Evolutionary conservation across 92 coral and sea anemone species (phyloP).

Genomic region (Siderastrea siderea): DNA sequence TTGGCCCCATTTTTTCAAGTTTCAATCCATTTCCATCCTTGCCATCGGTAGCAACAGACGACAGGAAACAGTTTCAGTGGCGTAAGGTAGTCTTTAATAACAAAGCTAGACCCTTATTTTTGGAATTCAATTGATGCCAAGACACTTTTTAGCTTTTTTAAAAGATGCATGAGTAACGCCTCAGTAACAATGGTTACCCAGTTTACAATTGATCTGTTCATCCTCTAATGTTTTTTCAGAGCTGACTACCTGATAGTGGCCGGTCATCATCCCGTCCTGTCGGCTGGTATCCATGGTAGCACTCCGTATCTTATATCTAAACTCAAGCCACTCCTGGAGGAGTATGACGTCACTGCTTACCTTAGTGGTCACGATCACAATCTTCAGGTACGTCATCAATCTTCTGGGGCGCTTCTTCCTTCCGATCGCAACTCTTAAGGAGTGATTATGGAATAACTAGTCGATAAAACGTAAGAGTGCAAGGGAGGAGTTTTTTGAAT

Average conservation of each 20-base stretch:
- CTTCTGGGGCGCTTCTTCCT: not conserved
- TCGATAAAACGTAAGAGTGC: too few relatives aligned
- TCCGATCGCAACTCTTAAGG: not conserved
- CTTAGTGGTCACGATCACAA: constrained; percentile 97
- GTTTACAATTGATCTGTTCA: not conserved
- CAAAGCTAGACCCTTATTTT: too few relatives aligned
- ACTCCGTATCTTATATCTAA: constrained; percentile 69
- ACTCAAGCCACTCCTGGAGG: constrained; percentile 81
- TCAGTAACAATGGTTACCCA: not conserved
- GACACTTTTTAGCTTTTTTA: too few relatives aligned
- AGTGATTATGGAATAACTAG: too few relatives aligned
- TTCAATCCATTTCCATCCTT: too few relatives aligned
- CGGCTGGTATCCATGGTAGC: constrained; percentile 91
- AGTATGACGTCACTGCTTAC: constrained; percentile 90
- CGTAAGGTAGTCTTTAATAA: too few relatives aligned
- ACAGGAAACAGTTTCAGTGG: too few relatives aligned
- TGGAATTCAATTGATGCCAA: too few relatives aligned
- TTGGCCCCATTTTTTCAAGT: too few relatives aligned
- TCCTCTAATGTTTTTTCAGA: constrained; percentile 36
- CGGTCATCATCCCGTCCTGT: constrained; percentile 94
- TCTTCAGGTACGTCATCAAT: constrained; percentile 76
- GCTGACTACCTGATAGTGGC: constrained; percentile 91
- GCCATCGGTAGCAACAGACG: too few relatives aligned
- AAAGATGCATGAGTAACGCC: not conserved
- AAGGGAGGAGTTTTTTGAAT: too few relatives aligned